Conservation (phyloP, 2,113 vertebrate species). For the Chamaetylas fuelleborni region DNA sequence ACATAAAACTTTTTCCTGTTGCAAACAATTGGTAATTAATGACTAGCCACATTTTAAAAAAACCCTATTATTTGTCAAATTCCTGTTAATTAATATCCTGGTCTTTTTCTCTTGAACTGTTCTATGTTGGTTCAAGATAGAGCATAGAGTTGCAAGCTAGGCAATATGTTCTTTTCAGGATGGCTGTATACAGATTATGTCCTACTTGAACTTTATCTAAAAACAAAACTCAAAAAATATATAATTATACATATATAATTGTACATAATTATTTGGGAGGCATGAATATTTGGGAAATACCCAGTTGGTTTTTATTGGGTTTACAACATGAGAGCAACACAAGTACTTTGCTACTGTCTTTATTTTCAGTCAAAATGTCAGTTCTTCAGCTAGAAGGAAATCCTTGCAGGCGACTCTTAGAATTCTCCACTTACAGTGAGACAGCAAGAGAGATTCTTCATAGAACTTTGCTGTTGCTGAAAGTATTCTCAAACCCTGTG, state of each 20-base stretch:
- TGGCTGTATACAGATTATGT: neutral
- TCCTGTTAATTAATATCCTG: neutral
- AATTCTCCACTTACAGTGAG: neutral
- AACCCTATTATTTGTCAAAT: neutral
- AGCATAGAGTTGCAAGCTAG: neutral
- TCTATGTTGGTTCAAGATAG: neutral
- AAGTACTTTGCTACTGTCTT: neutral
- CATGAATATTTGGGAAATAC: neutral
- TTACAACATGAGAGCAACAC: neutral
- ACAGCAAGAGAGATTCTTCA: neutral
- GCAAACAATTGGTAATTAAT: neutral
- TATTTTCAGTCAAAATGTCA: neutral
- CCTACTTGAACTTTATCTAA: neutral
- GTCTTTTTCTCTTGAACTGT: neutral
- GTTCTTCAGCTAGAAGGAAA: neutral
- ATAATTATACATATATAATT: too few species aligned
- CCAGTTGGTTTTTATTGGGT: rapidly evolving
- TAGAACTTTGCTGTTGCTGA: neutral
- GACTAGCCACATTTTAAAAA: neutral
- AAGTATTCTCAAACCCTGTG: neutral
- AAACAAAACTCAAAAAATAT: neutral
- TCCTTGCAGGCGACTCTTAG: neutral
- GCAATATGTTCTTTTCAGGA: neutral
- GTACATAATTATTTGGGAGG: neutral
- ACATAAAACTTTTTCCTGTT: neutral